Percentiles rank a stretch among this genome's conserved stretches.
These are phyloP conservation scores for Propithecus coquereli DNA, from an alignment of 2,113 vertebrate genomes.

Conservation along the genomic window DNA sequence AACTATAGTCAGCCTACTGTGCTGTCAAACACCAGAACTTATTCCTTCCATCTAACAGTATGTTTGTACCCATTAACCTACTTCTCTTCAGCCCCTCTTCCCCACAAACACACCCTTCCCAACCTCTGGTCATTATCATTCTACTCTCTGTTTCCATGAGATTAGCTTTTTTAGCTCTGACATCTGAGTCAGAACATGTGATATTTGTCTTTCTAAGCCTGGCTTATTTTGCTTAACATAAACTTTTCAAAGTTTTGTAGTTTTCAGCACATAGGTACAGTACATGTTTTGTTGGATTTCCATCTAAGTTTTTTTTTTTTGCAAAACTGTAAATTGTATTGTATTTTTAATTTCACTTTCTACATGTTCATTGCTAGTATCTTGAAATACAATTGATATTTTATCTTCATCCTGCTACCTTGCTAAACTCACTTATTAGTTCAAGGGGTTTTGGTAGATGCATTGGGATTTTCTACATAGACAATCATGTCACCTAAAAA, in stretches of 20 bases:
- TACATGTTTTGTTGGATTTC: not conserved
- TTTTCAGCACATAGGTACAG: not conserved
- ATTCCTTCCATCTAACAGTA: not conserved
- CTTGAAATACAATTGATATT: constrained; percentile 8
- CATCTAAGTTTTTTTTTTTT: not conserved
- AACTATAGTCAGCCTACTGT: not conserved
- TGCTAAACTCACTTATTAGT: not conserved
- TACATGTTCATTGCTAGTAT: not conserved
- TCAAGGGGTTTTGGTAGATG: not conserved
- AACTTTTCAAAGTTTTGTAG: not conserved
- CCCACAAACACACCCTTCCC: not conserved
- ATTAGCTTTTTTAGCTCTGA: not conserved
- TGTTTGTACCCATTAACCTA: not conserved
- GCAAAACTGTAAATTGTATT: not conserved
- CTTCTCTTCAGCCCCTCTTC: not conserved
- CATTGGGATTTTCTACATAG: not conserved
- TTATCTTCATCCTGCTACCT: not conserved
- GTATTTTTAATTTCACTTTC: not conserved
- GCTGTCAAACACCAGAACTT: not conserved
- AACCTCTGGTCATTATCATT: not conserved
- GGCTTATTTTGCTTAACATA: not conserved
- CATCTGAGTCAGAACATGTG: not conserved
- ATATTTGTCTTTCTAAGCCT: not conserved
- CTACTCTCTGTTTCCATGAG: not conserved
- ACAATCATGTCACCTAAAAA: not conserved